Base-by-base conservation (phyloP, 1,140 invertebrate genomes). In the Drosophila auraria region DNA sequence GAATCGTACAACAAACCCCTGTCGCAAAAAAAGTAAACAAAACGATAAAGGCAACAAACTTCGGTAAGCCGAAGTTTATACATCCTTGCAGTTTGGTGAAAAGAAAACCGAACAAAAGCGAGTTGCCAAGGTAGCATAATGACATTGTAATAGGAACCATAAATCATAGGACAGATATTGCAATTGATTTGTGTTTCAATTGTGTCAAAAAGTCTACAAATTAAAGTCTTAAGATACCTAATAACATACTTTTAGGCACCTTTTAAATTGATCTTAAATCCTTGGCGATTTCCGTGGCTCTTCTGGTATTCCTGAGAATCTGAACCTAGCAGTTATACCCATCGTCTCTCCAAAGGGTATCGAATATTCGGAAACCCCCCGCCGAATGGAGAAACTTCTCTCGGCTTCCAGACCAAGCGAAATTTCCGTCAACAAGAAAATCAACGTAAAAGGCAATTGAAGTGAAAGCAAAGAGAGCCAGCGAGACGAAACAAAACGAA, bases 401-500 rank as follows among this genome's bases (percentile, higher is more conserved):
- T 57, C 62, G 69, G 75, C 70, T 82, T 86, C 62, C 62, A 69
- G 75, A 78, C 44, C 74, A 62, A 33, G 40, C 66, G 47, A 58
- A 65, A 86, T 66, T 82, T 86, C 83, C 83, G 83, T 87, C 83
- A 87, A 87, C 83, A 86, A 86, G 78, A 68, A 69, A 69, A 63
- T 50, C 69, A 64, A 70, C 68, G 63, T 62, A 81, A 62, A 80
- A 80, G 65, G 78, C 83, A 78, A 77, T 73, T 58, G 63, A 74
- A 86, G 80, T 78, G 60, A 81, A 78, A 68, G 65, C 65, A 40
- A 70, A 78, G 66, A 73, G 63, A 70, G 66, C 27, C 62, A 70
- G 66, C 63, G 44, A 64, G 58, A 64, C 56, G 57, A 74, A 80
- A 60, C 53, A 64, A 78, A 83, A 72, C 62, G 59, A 56, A 30